Evolutionary conservation across 2,888 invertebrate genomes (phyloP).

Genomic region (Tupiocoris notatus): DNA sequence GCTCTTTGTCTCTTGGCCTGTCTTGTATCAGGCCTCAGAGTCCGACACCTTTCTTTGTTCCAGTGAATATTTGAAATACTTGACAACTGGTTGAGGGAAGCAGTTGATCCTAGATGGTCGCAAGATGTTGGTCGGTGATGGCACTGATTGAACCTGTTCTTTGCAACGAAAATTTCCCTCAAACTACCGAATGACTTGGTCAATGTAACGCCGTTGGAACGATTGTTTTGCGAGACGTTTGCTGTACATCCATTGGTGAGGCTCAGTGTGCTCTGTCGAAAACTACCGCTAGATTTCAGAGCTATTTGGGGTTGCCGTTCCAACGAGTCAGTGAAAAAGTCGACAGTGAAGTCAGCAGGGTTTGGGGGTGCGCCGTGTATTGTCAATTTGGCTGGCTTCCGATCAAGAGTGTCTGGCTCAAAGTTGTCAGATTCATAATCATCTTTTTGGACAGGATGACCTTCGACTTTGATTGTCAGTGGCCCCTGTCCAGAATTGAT

Average conservation of each 20-base stretch:
- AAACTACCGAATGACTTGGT: slow-evolving; percentile 64
- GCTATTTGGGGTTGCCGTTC: slow-evolving; percentile 63
- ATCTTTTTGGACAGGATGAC: slow-evolving; percentile 63
- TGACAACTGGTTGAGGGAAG: slow-evolving; percentile 45
- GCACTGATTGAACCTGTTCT: slow-evolving; percentile 48
- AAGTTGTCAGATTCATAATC: slow-evolving; percentile 75
- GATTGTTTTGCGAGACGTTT: not conserved
- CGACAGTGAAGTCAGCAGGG: slow-evolving; percentile 46
- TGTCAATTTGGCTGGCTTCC: slow-evolving; percentile 58
- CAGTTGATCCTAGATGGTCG: slow-evolving; percentile 48
- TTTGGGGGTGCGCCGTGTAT: slow-evolving; percentile 46
- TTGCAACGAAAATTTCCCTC: slow-evolving; percentile 70
- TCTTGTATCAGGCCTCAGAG: slow-evolving; percentile 48
- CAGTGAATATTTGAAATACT: slow-evolving; percentile 49
- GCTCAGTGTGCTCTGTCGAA: slow-evolving; percentile 57
- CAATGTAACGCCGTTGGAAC: slow-evolving; percentile 42
- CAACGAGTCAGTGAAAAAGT: slow-evolving; percentile 57
- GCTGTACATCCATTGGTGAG: not conserved
- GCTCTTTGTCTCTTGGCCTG: slow-evolving; percentile 52
- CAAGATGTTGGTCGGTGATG: slow-evolving; percentile 42
- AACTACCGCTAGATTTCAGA: slow-evolving; percentile 68
- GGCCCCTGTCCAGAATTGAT: slow-evolving; percentile 57
- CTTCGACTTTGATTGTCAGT: slow-evolving; percentile 79
- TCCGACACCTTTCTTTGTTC: slow-evolving; percentile 50
- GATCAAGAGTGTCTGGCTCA: slow-evolving; percentile 81